Conservation (phyloP, 2,888 invertebrate species). For the Drosophila gaucha region DNA sequence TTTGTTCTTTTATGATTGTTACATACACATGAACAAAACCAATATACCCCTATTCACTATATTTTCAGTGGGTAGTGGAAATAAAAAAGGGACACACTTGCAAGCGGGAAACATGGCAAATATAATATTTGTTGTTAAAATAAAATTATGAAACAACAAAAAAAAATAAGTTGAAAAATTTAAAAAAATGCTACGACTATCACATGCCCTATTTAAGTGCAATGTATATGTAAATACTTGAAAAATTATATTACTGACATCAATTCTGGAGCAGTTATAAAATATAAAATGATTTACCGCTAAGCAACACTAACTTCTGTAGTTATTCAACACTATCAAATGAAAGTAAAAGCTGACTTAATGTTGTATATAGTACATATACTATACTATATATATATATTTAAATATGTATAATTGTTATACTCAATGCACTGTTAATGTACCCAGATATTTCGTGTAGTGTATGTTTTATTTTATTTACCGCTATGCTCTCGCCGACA, state of each 20-base stretch:
- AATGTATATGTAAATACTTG: too few species aligned
- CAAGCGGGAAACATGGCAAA: slow-evolving; percentile 58
- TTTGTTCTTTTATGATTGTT: too few species aligned
- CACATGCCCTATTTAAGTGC: slow-evolving; percentile 26
- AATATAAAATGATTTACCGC: too few species aligned
- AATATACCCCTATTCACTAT: slow-evolving; percentile 3
- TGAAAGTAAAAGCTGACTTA: not conserved
- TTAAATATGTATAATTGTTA: not conserved
- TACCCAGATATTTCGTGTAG: slow-evolving; percentile 10
- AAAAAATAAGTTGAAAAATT: slow-evolving; percentile 39
- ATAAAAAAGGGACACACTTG: slow-evolving; percentile 20
- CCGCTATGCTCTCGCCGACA: slow-evolving; percentile 20
- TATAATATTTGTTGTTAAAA: slow-evolving; percentile 72
- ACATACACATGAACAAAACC: slow-evolving; percentile 10
- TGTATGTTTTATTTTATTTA: slow-evolving; percentile 30
- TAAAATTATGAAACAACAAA: slow-evolving; percentile 49
- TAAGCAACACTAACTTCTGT: too few species aligned
- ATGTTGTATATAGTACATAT: not conserved
- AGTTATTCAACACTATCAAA: too few species aligned
- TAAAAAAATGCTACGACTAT: not conserved
- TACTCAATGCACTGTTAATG: not conserved
- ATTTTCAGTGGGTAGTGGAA: not conserved
- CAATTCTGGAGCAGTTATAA: too few species aligned
- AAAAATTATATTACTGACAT: not conserved
- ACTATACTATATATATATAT: too few species aligned